Evolutionary conservation across 2,113 vertebrate species (phyloP), one percentile per base, ranked within the genome.

Genomic region (Bubo blakistoni): DNA sequence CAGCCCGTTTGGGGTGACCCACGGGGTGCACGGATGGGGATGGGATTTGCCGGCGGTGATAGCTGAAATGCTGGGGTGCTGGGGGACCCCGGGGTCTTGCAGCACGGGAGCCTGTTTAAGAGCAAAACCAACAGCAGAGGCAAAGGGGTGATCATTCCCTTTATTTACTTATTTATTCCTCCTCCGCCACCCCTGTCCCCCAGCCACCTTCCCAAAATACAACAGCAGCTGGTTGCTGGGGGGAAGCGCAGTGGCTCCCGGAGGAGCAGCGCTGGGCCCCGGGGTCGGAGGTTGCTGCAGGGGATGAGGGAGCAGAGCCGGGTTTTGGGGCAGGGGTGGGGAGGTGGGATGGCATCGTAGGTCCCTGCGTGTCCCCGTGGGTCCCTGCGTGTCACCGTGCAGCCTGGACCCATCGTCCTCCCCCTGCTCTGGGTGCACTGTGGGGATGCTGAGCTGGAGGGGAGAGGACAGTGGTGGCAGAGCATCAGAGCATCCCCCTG

Each of bases 51-150:
- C 4, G 1, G 40, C 2, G 0, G 32, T 0, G 3, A 14, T 2
- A 36, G 24, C 63, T 0, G 0, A 55, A 59, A 16, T 9, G 9
- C 14, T 0, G 1, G 7, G 17, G 17, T 38, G 51, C 69, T 32
- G 59, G 42, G 40, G 40, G 30, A 66, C 34, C 65, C 54, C 0
- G 4, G 51, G 27, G 63, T 1, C 0, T 58, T n/a, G n/a, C n/a
- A 46, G 62, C 1, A 0, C 2, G 0, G n/a, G 63, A 61, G 6
- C 36, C 26, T 49, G 38, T 26, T 92, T 42, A 21, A 69, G 58
- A 78, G 46, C 67, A 83, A 74, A 89, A 2, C 54, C 49, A 32
- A 5, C 7, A 17, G 81, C 71, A 59, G 88, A 14, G 51, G 32
- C 4, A 32, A 63, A 57, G 42, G 8, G 34, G 8, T 12, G 55